A percentile compares a stretch with the other conserved stretches of the same genome.
Conservation (phyloP, 2,113 vertebrate species). For the Clarias magur region DNA sequence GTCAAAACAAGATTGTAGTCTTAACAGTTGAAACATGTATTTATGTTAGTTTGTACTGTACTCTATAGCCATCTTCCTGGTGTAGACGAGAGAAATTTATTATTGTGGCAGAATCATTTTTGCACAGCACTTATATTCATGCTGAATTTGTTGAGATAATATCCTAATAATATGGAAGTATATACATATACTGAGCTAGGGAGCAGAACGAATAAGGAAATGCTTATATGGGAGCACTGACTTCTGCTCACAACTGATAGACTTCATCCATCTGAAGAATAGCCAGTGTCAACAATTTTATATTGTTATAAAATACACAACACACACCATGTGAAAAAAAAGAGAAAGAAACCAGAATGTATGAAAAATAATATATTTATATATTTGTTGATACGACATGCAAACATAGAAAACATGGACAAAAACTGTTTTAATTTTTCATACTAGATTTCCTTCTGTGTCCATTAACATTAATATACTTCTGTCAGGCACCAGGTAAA, state of each 20-base stretch:
- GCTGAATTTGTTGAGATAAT: not conserved
- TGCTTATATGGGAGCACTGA: not conserved
- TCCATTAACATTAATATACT: no score
- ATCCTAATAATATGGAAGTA: not conserved
- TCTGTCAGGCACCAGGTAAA: conserved; percentile 37
- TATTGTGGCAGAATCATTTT: not conserved
- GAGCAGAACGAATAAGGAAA: not conserved
- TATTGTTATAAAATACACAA: conserved; percentile 56
- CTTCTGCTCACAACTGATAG: not conserved
- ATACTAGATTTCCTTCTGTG: not conserved
- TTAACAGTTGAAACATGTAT: not conserved
- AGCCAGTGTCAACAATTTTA: conserved; percentile 44
- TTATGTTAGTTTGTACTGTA: not conserved
- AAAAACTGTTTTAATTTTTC: not conserved
- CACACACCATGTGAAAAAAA: conserved; percentile 5
- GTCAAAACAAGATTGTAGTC: not conserved
- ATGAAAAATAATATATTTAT: conserved; percentile 22
- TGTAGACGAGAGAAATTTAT: not conserved
- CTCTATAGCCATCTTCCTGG: not conserved
- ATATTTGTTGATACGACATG: conserved; percentile 25
- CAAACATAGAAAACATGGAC: not conserved
- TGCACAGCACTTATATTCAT: not conserved
- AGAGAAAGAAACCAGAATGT: conserved; percentile 11
- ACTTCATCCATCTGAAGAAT: not conserved
- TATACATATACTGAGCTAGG: not conserved